A percentile compares a stretch with the other conserved stretches of the same genome.
Conservation (phyloP, 2,888 invertebrate genomes). For the Beris morrisii region DNA sequence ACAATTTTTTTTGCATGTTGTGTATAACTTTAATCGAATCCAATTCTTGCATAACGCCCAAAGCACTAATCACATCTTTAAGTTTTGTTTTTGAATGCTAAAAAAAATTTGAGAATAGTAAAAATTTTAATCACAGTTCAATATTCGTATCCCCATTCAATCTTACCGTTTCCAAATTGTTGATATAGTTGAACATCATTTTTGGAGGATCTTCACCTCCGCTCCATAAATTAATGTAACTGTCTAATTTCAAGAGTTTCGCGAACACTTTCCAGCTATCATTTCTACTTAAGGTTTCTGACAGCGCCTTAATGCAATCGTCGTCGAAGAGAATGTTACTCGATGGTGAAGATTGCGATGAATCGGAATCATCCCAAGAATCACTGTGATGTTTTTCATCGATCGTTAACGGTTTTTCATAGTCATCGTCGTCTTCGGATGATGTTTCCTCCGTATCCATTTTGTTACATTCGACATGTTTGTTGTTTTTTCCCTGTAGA, state of each 20-base stretch:
- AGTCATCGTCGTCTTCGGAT: slow-evolving; percentile 41
- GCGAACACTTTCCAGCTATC: slow-evolving; percentile 65
- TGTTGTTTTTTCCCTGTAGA: too few species aligned
- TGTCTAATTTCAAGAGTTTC: slow-evolving; percentile 58
- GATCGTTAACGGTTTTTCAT: slow-evolving; percentile 40
- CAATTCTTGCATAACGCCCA: not conserved
- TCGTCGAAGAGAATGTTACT: slow-evolving; percentile 44
- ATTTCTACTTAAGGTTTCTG: slow-evolving; percentile 59
- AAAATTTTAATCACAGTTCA: too few species aligned
- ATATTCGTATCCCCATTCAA: too few species aligned
- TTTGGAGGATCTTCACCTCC: slow-evolving; percentile 59
- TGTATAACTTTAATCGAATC: slow-evolving; percentile 14
- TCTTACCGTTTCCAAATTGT: slow-evolving; percentile 19
- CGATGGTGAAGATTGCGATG: slow-evolving; percentile 41
- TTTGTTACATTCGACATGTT: slow-evolving; percentile 18
- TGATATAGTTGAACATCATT: slow-evolving; percentile 60
- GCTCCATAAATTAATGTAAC: slow-evolving; percentile 58
- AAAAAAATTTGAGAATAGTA: not conserved
- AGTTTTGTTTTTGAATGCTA: slow-evolving; percentile 17
- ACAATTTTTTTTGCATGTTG: slow-evolving; percentile 1
- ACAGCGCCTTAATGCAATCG: slow-evolving; percentile 56
- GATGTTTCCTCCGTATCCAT: slow-evolving; percentile 47
- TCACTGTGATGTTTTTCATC: slow-evolving; percentile 41
- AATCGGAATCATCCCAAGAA: slow-evolving; percentile 43
- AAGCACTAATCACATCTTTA: slow-evolving; percentile 17